Percentiles rank a stretch among this genome's conserved stretches.
Conservation (phyloP, 2,888 invertebrate species). For the Aphodius sticticus region DNA sequence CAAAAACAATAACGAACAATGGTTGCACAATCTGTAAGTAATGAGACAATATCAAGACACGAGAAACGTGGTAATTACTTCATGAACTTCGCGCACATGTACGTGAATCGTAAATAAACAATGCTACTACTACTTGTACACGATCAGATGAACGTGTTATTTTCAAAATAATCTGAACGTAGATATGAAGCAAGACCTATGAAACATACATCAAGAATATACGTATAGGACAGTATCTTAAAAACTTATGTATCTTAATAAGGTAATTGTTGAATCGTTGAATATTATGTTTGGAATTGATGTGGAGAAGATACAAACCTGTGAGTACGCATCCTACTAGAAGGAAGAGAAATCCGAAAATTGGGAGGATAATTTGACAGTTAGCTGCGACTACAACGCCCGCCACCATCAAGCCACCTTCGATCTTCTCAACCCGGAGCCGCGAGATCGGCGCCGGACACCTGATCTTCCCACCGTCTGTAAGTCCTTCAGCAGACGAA, state of each 20-base stretch:
- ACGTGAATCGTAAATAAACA: too few relatives aligned
- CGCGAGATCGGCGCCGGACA: constrained; percentile 75
- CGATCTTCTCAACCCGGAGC: constrained; percentile 77
- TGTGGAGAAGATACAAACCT: constrained; percentile 60
- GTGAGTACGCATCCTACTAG: constrained; percentile 79
- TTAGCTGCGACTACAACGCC: constrained; percentile 80
- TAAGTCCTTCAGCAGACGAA: constrained; percentile 64
- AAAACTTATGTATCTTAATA: not conserved
- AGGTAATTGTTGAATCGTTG: not conserved
- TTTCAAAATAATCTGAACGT: too few relatives aligned
- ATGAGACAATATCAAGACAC: too few relatives aligned
- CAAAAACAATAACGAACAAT: too few relatives aligned
- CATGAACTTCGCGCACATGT: too few relatives aligned
- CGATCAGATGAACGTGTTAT: too few relatives aligned
- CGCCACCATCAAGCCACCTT: constrained; percentile 78
- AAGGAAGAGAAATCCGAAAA: constrained; percentile 79
- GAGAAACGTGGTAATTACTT: too few relatives aligned
- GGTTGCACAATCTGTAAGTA: too few relatives aligned
- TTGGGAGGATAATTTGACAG: constrained; percentile 79
- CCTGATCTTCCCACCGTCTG: constrained; percentile 57
- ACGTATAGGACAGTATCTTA: too few relatives aligned
- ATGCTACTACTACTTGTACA: too few relatives aligned
- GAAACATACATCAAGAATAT: too few relatives aligned
- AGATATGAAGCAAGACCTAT: too few relatives aligned
- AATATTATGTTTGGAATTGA: not conserved